These are phyloP conservation scores for Ciconia nigra DNA, from an alignment of 2,797 vertebrate genomes.

Conservation along the genomic window DNA sequence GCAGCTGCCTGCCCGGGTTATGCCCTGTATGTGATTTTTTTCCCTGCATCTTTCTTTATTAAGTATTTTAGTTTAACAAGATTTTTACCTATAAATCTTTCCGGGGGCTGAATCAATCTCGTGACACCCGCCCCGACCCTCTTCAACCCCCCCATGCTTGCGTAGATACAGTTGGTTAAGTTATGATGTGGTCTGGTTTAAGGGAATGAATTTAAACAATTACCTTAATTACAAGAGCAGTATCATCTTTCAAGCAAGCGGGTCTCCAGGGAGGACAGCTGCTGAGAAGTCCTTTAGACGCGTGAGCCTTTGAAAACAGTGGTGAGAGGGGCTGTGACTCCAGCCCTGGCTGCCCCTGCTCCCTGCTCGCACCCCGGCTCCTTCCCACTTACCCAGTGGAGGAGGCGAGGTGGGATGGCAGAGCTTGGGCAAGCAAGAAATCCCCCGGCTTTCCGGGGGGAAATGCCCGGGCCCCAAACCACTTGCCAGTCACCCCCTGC, in stretches of 20 bases:
- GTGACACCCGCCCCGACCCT: background rate
- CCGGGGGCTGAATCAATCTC: background rate
- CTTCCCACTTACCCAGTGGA: accelerated
- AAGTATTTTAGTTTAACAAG: slow-evolving; percentile 4
- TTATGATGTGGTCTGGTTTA: background rate
- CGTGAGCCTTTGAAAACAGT: background rate
- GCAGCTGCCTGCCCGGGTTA: background rate
- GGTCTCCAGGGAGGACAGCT: slow-evolving; percentile 40
- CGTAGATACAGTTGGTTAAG: background rate
- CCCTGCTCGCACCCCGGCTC: accelerated
- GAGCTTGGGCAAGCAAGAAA: accelerated
- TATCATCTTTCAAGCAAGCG: slow-evolving; percentile 15
- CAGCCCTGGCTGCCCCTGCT: background rate
- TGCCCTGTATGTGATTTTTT: background rate
- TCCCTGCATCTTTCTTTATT: background rate
- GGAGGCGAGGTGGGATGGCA: background rate
- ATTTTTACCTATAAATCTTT: slow-evolving; percentile 30
- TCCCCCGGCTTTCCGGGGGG: too few relatives aligned
- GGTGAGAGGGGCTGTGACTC: background rate
- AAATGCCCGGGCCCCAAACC: background rate
- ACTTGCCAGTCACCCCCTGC: background rate
- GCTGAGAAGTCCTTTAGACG: background rate
- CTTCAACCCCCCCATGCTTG: background rate
- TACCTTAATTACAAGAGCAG: slow-evolving; percentile 46
- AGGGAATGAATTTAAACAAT: slow-evolving; percentile 50